A percentile compares a stretch with the other conserved stretches of the same genome.
Conservation (phyloP, 1,140 invertebrate genomes). For the Matsumurasca onukii region DNA sequence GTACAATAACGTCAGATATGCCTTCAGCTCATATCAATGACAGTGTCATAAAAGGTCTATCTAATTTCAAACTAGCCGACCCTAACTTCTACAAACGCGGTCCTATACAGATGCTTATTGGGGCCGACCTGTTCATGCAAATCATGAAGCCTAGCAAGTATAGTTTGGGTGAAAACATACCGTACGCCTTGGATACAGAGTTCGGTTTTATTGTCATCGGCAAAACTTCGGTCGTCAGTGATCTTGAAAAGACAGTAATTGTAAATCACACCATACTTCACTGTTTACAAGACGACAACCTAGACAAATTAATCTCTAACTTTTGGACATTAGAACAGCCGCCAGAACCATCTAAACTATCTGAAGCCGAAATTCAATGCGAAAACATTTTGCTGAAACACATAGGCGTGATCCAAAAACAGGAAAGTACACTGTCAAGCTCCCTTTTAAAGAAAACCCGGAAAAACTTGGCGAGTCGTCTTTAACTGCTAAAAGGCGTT, state of each 20-base stretch:
- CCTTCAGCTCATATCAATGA: not conserved
- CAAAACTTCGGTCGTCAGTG: not conserved
- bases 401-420: too few species aligned
- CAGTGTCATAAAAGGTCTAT: not conserved
- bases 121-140: not conserved
- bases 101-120: not conserved
- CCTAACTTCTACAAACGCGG: not conserved
- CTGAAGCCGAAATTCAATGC: too few species aligned
- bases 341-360: not conserved
- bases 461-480: too few species aligned
- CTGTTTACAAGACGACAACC: not conserved
- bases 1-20: conserved; percentile 5
- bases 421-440: too few species aligned
- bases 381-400: too few species aligned
- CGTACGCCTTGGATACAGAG: not conserved
- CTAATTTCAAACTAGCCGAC: not conserved
- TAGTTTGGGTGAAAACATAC: conserved; percentile 11
- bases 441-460: too few species aligned
- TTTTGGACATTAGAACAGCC: conserved; percentile 3
- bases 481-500: too few species aligned
- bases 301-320: not conserved
- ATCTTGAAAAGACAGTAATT: not conserved
- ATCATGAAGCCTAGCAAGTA: not conserved
- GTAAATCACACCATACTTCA: conserved; percentile 3
- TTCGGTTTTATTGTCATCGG: conserved; percentile 6